Percentiles rank a stretch among this genome's conserved stretches.
These are phyloP conservation scores for Psittacula echo DNA, from an alignment of 2,797 vertebrate species.

Conservation along the genomic window DNA sequence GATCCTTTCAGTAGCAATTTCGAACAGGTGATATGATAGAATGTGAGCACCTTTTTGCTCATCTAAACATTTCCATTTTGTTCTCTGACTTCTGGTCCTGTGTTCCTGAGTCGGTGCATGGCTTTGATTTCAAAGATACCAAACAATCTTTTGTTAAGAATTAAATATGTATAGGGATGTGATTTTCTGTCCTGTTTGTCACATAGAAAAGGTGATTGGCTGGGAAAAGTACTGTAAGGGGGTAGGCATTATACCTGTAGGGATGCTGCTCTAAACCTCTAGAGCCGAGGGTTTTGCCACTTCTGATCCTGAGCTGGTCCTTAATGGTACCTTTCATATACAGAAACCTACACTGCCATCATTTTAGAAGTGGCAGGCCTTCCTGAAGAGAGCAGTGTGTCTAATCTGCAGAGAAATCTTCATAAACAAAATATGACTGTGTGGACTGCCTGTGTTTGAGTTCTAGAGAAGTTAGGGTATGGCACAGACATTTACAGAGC, in stretches of 20 bases:
- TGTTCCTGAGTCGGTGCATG: not conserved
- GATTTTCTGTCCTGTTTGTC: not conserved
- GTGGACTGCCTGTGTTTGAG: not conserved
- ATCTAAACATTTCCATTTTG: not conserved
- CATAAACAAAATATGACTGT: not conserved
- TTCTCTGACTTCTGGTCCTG: not conserved
- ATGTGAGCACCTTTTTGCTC: not conserved
- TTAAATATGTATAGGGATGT: not conserved
- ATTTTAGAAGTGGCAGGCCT: not conserved
- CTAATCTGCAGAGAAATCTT: not conserved
- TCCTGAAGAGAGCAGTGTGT: not conserved
- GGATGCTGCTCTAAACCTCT: not conserved
- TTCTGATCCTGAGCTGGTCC: not conserved
- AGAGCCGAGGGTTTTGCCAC: not conserved
- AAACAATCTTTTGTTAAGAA: not conserved
- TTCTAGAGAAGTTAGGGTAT: not conserved
- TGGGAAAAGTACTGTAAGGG: not conserved
- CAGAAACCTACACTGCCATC: not conserved
- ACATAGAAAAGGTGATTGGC: not conserved
- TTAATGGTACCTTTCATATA: not conserved
- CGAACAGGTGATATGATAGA: no score
- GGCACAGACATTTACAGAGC: not conserved
- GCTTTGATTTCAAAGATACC: not conserved
- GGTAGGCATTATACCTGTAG: not conserved
- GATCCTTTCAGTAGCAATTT: not conserved